Base-by-base conservation (phyloP, 2,113 vertebrate genomes). In the Perca fluviatilis region DNA sequence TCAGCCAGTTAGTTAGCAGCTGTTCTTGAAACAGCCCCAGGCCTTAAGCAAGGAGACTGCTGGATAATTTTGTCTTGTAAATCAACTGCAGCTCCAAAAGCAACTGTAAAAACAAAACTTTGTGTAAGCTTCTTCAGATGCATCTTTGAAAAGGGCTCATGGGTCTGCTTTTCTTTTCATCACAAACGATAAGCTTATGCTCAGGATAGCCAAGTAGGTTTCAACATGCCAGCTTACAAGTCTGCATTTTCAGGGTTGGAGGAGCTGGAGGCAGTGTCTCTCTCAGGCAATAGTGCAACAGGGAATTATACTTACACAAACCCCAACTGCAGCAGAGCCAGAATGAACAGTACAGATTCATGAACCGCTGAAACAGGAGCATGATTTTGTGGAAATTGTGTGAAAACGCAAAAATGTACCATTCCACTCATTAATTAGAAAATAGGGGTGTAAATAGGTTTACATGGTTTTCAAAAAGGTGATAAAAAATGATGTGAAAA, bases 201-300 rank as follows among this genome's bases (percentile, higher is more conserved):
- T 76, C 63, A 53, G 57, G 47, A 70, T 69, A 21, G 65, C 75
- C 71, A 83, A 81, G 70, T 54, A 68, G 58, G 36, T 66, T 77
- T 72, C 47, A 79, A 43, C 46, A 76, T 70, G 81, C 54, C 79
- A 83, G 50, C 30, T 86, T 64, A 79, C 69, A 81, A 65, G 77
- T 79, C 49, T 74, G 54, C 53, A 40, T 86, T 82, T 77, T 67
- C 54, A 79, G 58, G 40, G 73, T 16, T 79, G 83, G 54, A 85
- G 60, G 79, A 79, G 61, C 61, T 77, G 86, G 81, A 84, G 76
- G 40, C 71, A 74, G 74, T 30, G 53, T 82, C 54, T 88, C 74
- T 77, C 43, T 74, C 83, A 66, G 36, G 82, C 62, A 81, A 63
- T 36, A 51, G 54, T 33, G 53, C 84, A 82, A 80, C 76, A 67